Evolutionary conservation across 1,140 invertebrate genomes (phyloP), one percentile per base, ranked within the genome.

Genomic region (Drosophila repleta): DNA sequence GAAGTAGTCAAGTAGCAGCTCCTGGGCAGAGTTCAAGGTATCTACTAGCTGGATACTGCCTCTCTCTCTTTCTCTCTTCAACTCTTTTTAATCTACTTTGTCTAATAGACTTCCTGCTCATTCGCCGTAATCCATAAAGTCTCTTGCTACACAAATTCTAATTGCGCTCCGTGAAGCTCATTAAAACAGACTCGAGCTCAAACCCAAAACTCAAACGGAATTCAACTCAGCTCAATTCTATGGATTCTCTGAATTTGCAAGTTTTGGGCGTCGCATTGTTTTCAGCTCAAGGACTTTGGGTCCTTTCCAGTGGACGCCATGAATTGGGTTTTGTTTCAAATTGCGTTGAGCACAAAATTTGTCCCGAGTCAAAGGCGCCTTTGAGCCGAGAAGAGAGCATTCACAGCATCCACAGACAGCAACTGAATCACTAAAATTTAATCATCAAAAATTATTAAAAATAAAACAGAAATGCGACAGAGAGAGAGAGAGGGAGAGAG

Each of bases 391-490:
- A 32, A 15, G 10, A 32, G 29, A 58, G 39, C 32, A 57, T 20
- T 8, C n/a, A 26, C 39, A 57, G n/a, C n/a, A n/a, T n/a, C n/a
- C n/a, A 24, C 37, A 20, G 32, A 17, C 58, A 65, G 61, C 56
- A 74, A 61, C 75, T 81, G 81, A 85, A 81, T 85, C 81, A 78
- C 58, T 61, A 73, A 66, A 85, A 87, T 74, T 87, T 85, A 81
- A 85, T 85, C 81, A 87, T 67, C 79, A 75, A 49, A 18, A 41
- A 17, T 11, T 35, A 13, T 35, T 35, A 35, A 35, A 35, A 32
- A 32, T 0, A 26, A 26, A 0, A 26, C 3, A 26, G 24, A 26
- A 26, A 26, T 5, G 24, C 1, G 24, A 5, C 1, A 2, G 24
- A 4, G 24, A 26, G 24, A 26, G 24, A 26, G 24, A 26, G 3